Base-by-base conservation (phyloP, 1,140 invertebrate species). In the Phenacoccus solenopsis region DNA sequence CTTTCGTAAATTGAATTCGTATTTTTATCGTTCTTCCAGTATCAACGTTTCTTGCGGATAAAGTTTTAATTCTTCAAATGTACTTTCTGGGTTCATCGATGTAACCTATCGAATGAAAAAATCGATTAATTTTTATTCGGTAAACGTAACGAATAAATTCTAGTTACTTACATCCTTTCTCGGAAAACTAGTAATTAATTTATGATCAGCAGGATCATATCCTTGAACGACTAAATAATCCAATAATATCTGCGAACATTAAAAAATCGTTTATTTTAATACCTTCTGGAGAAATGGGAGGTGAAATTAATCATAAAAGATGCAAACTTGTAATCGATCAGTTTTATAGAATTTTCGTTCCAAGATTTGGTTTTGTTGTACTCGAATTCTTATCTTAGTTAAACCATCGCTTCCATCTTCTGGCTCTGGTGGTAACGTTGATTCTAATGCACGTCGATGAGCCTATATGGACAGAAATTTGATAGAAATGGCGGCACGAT, bases 31-130 rank as follows among this genome's bases (percentile, higher is more conserved):
- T 81, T 94, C 91, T 80, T 96, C 92, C 73, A 96, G 80, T 80
- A 93, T 93, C 72, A 96, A 83, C 71, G 92, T 95, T 82, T 95
- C 94, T 84, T 96, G 93, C 70, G 91, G 88, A 82, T 84, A 93
- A 70, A 96, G 83, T 80, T 93, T 93, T 70, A 93, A 81, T 75
- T 89, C 85, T 79, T 87, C 83, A 70, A 96, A 80, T 69, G 90
- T 91, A 79, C 87, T 84, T 74, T 82, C 85, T 21, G 81, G 79
- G 81, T 93, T 87, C 77, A 93, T 82, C 38, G 84, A 82, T 72
- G 92, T 93, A 75, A 95, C 83, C 90, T 94, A 80, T n/a, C 85
- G 85, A 72, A 69, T 28, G 22, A 56, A 64, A 70, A 38, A 57
- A 71, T 67, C 10, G 20, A 61, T 28, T n/a, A 21, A 61, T 49